Base-by-base conservation (phyloP, 2,113 vertebrate genomes). In the Prinia subflava region DNA sequence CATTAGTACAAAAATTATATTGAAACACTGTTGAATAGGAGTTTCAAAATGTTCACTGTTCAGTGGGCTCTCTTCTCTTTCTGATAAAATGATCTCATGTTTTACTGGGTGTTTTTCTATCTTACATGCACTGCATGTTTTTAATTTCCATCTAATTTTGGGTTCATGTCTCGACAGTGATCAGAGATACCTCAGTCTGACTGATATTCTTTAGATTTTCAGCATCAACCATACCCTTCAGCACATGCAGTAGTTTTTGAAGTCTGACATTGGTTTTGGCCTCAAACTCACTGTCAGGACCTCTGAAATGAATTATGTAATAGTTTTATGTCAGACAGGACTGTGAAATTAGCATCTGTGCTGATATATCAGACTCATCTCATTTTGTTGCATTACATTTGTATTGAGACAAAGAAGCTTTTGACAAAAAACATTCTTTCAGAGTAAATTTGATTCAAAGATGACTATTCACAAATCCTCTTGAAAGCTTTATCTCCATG, bases 31-130 rank as follows among this genome's bases (percentile, higher is more conserved):
- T 47, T 90, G 55, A 92, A 74, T 52, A 69, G 85, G 78, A 81
- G 73, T 74, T 90, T 63, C 74, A 92, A 77, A 84, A 89, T 89
- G 44, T 64, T 81, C 73, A 59, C 11, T 46, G 33, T 55, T 91
- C 18, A 52, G 27, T 90, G 50, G 23, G 14, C 69, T 73, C 82
- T 91, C n/a, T 75, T 82, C 24, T 91, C 31, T 22, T 63, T 77
- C 73, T 90, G 59, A 23, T 47, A 28, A 89, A 86, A 83, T 25
- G 23, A 56, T 68, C 41, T 73, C 8, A 3, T 60, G 18, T 65
- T 87, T 80, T 64, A 55, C 49, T 35, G 68, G 44, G 3, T 37
- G 27, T 22, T 19, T 74, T 70, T 55, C 46, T 74, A 12, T 52
- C 49, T 56, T 74, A 53, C 59, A 73, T 24, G 7, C 7, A 56